phyloP scores from a whole-genome alignment of 2,113 vertebrate species.

The Apaloderma vittatum region DNA sequence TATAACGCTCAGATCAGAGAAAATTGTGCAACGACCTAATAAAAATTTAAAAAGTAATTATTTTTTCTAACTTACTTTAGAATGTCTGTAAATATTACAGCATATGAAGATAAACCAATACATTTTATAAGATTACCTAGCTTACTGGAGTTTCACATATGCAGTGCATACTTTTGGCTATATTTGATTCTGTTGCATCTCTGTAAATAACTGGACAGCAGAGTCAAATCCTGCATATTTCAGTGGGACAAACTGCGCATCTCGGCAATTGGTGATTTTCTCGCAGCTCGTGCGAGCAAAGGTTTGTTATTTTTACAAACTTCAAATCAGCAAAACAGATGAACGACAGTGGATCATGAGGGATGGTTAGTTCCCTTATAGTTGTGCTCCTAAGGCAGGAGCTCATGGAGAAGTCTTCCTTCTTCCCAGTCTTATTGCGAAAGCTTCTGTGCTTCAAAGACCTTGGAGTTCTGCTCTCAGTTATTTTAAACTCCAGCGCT shows the following conservation, averaged over 20 bases:
- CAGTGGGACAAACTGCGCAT: neutral
- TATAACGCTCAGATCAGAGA: conserved; percentile 93
- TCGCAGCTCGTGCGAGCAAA: neutral
- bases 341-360: no score
- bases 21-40: conserved; percentile 93
- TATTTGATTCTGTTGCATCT: neutral
- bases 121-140: neutral
- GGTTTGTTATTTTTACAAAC: neutral
- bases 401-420: neutral
- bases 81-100: neutral
- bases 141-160: neutral
- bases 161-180: neutral
- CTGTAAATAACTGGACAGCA: neutral
- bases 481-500: neutral
- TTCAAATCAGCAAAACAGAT: neutral
- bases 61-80: neutral
- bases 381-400: neutral
- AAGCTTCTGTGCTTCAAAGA: neutral
- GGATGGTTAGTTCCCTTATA: neutral
- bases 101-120: neutral
- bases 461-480: neutral
- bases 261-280: neutral
- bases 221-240: neutral
- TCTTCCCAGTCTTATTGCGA: neutral
- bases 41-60: neutral